Base-by-base conservation (phyloP, 2,113 vertebrate species). In the Melanotaenia duboulayi region DNA sequence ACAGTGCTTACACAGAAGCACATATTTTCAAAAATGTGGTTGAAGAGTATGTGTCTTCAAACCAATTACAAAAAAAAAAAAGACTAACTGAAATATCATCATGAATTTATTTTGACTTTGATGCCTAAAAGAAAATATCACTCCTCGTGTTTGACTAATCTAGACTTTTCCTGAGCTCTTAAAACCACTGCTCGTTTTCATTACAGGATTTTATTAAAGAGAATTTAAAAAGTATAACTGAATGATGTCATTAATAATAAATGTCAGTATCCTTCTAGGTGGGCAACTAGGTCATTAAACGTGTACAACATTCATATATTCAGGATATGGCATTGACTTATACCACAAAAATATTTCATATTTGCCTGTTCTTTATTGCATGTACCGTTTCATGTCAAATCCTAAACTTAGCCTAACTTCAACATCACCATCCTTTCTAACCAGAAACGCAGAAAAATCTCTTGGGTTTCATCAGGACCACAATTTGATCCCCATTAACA, bases 61-160 rank as follows among this genome's bases (percentile, higher is more conserved):
- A 44, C 65, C 54, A 76, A 74, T 85, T 86, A 83, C 22, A 28
- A 68, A 77, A 50, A 28, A 68, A 77, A 50, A 8, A 2, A 8
- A 2, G 54, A 13, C 77, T 81, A 75, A 90, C 76, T 85, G 61
- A 83, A 64, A 74, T 64, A 62, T 69, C 78, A 71, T 59, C 44
- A 71, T 8, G 12, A 32, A 40, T 28, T 64, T 44, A 70, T 25
- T 79, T 62, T 59, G 37, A 20, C 54, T 25, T 42, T 59, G 6
- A 24, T 64, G 28, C 46, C 58, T 55, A 65, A 78, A 80, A 63
- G 42, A 60, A 81, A 66, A 78, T 25, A 64, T 20, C 48, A 55
- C 24, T 66, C 67, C 65, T 55, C 9, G 28, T 67, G 51, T 76
- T 57, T 59, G 72, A 70, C 46, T 37, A 24, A 74, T 67, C 25